Conservation (phyloP, 2,113 vertebrate genomes). For the Anoura caudifer region DNA sequence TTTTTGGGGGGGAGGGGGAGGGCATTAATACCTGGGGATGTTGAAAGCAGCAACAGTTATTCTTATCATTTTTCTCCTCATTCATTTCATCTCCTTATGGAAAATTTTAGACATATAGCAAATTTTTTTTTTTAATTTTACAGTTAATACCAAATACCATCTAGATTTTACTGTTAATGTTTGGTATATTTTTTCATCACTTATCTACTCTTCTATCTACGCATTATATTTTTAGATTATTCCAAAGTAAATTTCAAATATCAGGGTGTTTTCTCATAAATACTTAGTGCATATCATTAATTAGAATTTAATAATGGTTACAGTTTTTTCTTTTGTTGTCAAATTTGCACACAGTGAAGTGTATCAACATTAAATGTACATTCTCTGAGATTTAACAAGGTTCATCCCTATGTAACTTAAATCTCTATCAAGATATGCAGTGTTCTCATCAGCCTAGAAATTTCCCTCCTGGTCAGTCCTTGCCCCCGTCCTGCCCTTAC, state of each 20-base stretch:
- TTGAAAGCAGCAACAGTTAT: not conserved
- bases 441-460: not conserved
- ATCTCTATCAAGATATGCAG: not conserved
- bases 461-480: not conserved
- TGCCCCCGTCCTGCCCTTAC: not conserved
- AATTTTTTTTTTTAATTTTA: not conserved
- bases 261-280: not conserved
- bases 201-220: not conserved
- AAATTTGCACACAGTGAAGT: not conserved
- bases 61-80: not conserved
- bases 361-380: not conserved
- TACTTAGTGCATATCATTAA: not conserved
- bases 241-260: not conserved
- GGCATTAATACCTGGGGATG: too few species aligned
- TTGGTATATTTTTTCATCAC: not conserved
- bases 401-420: not conserved
- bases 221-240: not conserved
- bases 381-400: not conserved
- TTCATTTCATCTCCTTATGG: not conserved
- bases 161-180: not conserved
- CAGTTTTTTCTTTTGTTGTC: not conserved
- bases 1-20: not conserved
- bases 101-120: not conserved
- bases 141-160: not conserved
- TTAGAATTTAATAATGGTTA: not conserved